Base-by-base conservation (phyloP, 1,140 invertebrate species). In the Conus betulinus region DNA sequence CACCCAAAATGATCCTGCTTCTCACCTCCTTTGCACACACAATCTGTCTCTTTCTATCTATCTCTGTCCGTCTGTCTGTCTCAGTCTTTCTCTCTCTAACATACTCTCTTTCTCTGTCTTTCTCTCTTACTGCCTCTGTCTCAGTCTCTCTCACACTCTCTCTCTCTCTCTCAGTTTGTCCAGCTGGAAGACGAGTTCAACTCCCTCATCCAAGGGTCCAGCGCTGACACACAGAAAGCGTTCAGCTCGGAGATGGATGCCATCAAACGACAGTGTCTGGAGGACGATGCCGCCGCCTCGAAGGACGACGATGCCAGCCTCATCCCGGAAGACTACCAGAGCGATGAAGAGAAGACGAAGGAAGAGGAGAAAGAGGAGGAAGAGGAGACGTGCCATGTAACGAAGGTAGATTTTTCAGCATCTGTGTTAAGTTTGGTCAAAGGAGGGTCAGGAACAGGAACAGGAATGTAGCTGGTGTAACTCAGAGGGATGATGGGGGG, bases 361-460 rank as follows among this genome's bases (percentile, higher is more conserved):
- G 92, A 96, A 83, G 94, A 93, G n/a, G 85, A 83, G 23, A 87
- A 90, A 27, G 91, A 92, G 39, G 92, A 93, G 67, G 91, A 92
- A 85, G 90, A 96, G 83, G 96, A 96, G 85, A 95, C 96, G 83
- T 96, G 96, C 15, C 92, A 95, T 91, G 90, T 93, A n/a, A 93
- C 92, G 7, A 95, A 94, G 89, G 93, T 93, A 87, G 84, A 17
- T 82, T 82, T 82, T 27, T 82, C 39, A 10, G 11, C 23, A 52
- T 51, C 51, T 10, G 39, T 8, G 79, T 1, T 13, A 27, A 79
- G 76, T 39, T 39, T 39, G 39, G 39, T 39, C 39, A 39, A 3
- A 39, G 39, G 39, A 39, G 39, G 39, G 39, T 60, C 57, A 11
- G 57, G 8, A 60, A 60, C 8, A 8, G 57, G 57, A 15, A 15